Conservation (phyloP, 2,888 invertebrate genomes). For the Caenorhabditis doughertyi region DNA sequence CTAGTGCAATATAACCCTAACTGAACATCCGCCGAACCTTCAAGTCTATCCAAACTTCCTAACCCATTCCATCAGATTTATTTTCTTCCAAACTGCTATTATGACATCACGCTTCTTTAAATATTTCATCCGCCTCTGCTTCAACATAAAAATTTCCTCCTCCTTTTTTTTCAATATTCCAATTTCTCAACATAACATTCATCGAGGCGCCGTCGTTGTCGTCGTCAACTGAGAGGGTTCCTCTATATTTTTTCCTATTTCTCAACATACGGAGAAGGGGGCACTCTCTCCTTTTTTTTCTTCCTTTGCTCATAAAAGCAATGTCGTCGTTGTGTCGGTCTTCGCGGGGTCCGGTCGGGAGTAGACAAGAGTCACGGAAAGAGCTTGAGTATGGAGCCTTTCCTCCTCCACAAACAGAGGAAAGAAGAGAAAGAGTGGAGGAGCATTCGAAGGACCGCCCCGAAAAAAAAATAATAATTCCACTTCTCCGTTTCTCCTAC, state of each 20-base stretch:
- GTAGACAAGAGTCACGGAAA: constrained; percentile 43
- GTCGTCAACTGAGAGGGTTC: not conserved
- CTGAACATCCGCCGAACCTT: not conserved
- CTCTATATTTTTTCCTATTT: constrained; percentile 8
- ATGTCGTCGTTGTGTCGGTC: constrained; percentile 18
- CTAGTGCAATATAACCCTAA: not conserved
- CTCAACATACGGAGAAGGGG: constrained; percentile 37
- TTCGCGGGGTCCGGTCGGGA: not conserved
- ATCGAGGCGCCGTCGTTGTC: not conserved
- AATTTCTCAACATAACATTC: constrained; percentile 2
- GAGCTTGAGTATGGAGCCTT: constrained; percentile 25
- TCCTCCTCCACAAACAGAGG: constrained; percentile 12
- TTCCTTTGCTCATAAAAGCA: constrained; percentile 41
- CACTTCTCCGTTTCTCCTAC: constrained; percentile 9
- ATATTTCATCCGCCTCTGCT: constrained; percentile 3
- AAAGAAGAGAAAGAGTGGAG: not conserved
- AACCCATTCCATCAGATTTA: not conserved
- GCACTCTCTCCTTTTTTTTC: constrained; percentile 8
- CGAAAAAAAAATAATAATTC: constrained; percentile 57
- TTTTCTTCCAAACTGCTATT: not conserved
- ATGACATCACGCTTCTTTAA: not conserved
- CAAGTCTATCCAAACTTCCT: too few species aligned
- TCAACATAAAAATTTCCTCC: not conserved
- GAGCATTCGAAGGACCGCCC: constrained; percentile 26
- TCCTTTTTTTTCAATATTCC: constrained; percentile 22